A percentile compares a stretch with the other conserved stretches of the same genome.
These are phyloP conservation scores for Andrena haemorrhoa DNA, from an alignment of 2,888 invertebrate species.

Conservation along the genomic window DNA sequence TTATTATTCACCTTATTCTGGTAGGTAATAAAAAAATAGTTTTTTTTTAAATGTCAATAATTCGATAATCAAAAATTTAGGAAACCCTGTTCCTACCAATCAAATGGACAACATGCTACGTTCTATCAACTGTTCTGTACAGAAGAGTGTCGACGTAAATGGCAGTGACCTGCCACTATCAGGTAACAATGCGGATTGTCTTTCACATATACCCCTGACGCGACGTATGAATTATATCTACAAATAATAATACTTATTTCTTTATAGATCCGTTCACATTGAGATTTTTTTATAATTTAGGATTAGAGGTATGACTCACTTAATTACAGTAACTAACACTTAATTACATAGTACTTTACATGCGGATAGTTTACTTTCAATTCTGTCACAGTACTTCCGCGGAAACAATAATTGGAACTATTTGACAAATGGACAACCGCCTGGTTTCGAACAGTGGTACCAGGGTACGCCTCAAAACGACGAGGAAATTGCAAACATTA, in stretches of 20 bases:
- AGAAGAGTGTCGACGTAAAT: slow-evolving; percentile 85
- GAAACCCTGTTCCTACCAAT: slow-evolving; percentile 21
- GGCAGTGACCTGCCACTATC: slow-evolving; percentile 87
- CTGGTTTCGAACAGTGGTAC: slow-evolving; percentile 66
- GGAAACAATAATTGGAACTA: slow-evolving; percentile 72
- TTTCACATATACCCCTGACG: neutral
- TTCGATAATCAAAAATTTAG: neutral
- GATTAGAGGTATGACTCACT: slow-evolving; percentile 85
- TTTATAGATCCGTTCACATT: slow-evolving; percentile 87
- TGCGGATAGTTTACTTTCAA: slow-evolving; percentile 13
- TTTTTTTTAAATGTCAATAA: neutral
- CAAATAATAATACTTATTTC: slow-evolving; percentile 74
- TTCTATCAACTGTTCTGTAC: slow-evolving; percentile 78
- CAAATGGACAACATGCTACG: slow-evolving; percentile 71
- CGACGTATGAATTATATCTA: neutral
- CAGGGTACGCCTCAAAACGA: slow-evolving; percentile 45
- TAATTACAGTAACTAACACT: neutral
- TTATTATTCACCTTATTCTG: slow-evolving; percentile 40
- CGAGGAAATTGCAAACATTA: slow-evolving; percentile 35
- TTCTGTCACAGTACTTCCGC: slow-evolving; percentile 74
- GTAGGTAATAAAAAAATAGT: slow-evolving; percentile 32
- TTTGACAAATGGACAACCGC: slow-evolving; percentile 67
- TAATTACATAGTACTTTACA: slow-evolving; percentile 7
- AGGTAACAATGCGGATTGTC: slow-evolving; percentile 82
- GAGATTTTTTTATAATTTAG: slow-evolving; percentile 89